Percentiles rank a stretch among this genome's conserved stretches.
These are phyloP conservation scores for Metalampra italica DNA, from an alignment of 2,888 invertebrate genomes.

Conservation along the genomic window DNA sequence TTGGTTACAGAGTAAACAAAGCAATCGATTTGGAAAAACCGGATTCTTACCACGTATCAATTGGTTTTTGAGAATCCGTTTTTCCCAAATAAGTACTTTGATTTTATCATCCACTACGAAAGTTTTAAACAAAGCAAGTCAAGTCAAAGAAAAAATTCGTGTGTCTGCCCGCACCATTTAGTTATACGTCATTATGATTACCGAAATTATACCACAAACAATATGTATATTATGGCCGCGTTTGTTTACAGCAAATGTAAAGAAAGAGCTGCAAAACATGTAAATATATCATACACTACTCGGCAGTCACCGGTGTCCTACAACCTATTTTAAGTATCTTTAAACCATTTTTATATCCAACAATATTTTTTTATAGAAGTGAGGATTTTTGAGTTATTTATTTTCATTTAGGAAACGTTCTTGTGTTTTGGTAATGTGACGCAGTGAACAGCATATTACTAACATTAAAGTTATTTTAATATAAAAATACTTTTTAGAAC, in stretches of 20 bases:
- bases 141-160: constrained; percentile 7
- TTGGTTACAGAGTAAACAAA: no score
- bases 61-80: no score
- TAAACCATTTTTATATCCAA: constrained; percentile 41
- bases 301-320: constrained; percentile 10
- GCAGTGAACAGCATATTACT: constrained; percentile 27
- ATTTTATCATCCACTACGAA: neutral
- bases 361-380: constrained; percentile 45
- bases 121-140: neutral
- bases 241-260: constrained; percentile 48
- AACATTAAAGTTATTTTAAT: constrained; percentile 53
- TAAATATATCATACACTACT: constrained; percentile 21
- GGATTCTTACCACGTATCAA: no score
- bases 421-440: constrained; percentile 38
- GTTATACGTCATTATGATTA: constrained; percentile 32
- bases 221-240: constrained; percentile 52
- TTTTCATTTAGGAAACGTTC: constrained; percentile 45
- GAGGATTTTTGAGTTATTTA: constrained; percentile 36
- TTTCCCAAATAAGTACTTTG: neutral
- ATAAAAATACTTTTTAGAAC: constrained; percentile 69
- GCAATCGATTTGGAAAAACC: no score
- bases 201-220: constrained; percentile 40
- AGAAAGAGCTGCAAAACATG: constrained; percentile 66
- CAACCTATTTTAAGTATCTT: constrained; percentile 35
- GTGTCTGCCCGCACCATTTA: constrained; percentile 36